Percentiles rank a stretch among this genome's conserved stretches.
Evolutionary conservation across 2,797 vertebrate species (phyloP).

Genomic region (Hippocampus kuda): DNA sequence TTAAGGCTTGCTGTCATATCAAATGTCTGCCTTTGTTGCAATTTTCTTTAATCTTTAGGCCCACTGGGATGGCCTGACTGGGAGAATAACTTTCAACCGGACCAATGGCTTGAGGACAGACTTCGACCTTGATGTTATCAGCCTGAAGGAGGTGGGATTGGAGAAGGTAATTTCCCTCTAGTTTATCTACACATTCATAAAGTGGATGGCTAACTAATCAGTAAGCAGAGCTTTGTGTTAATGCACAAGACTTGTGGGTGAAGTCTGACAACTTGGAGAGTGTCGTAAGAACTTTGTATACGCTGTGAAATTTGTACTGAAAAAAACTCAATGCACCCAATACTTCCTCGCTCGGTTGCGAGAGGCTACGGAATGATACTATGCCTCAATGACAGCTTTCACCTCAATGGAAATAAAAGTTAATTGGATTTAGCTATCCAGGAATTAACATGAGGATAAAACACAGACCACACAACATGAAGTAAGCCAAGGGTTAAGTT

Average conservation of each 20-base stretch:
- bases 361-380: slow-evolving; percentile 5
- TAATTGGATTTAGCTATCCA: slow-evolving; percentile 16
- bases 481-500: background rate
- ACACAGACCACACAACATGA: background rate
- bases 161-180: slow-evolving; percentile 77
- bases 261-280: background rate
- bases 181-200: background rate
- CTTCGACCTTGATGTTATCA: slow-evolving; percentile 98
- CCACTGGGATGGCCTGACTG: slow-evolving; percentile 96
- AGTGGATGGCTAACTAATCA: background rate
- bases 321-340: background rate
- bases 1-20: background rate
- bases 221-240: background rate
- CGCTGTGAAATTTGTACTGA: background rate
- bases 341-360: background rate
- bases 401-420: slow-evolving; percentile 8
- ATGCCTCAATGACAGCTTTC: slow-evolving; percentile 9
- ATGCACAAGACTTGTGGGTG: background rate
- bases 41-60: slow-evolving; percentile 64
- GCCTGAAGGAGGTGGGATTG: slow-evolving; percentile 93
- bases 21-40: slow-evolving; percentile 5
- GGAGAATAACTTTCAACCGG: slow-evolving; percentile 95
- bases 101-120: slow-evolving; percentile 95
- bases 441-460: slow-evolving; percentile 7
- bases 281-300: background rate